phyloP scores from a whole-genome alignment of 2,797 vertebrate genomes.

The Glyptemys insculpta region DNA sequence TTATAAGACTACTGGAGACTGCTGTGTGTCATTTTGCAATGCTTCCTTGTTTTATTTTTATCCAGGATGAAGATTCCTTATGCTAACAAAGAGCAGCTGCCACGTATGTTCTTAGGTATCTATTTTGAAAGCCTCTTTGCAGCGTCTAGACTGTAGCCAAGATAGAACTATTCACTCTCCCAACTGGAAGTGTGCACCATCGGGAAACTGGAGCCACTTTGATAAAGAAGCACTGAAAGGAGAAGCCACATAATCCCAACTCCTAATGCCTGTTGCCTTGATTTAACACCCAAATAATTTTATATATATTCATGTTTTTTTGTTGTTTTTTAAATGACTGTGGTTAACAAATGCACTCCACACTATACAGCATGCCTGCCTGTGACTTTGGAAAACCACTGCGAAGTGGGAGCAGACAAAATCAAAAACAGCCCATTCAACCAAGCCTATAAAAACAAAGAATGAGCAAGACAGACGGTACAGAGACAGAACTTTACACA shows the following conservation, averaged over 20 bases:
- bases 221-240: not conserved
- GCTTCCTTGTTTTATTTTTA: not conserved
- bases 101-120: conserved; percentile 10
- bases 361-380: not conserved
- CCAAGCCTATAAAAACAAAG: not conserved
- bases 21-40: not conserved
- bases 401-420: not conserved
- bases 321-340: not conserved
- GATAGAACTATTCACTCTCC: not conserved
- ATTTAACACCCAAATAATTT: not conserved
- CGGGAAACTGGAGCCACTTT: not conserved
- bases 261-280: not conserved
- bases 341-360: not conserved
- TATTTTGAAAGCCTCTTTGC: conserved; percentile 18
- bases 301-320: not conserved
- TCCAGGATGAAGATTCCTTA: not conserved
- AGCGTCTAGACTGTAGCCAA: not conserved
- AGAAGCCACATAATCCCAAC: not conserved
- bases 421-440: not conserved
- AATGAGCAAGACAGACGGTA: not conserved
- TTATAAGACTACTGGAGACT: not conserved
- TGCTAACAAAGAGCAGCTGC: conserved; percentile 17
- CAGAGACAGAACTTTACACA: not conserved
- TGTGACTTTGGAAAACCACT: not conserved
- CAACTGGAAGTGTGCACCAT: not conserved